Evolutionary conservation across 53 echinoderm and acorn worm genomes (phyloP), one percentile per base, ranked within the genome.

Genomic region (Crossaster papposus): DNA sequence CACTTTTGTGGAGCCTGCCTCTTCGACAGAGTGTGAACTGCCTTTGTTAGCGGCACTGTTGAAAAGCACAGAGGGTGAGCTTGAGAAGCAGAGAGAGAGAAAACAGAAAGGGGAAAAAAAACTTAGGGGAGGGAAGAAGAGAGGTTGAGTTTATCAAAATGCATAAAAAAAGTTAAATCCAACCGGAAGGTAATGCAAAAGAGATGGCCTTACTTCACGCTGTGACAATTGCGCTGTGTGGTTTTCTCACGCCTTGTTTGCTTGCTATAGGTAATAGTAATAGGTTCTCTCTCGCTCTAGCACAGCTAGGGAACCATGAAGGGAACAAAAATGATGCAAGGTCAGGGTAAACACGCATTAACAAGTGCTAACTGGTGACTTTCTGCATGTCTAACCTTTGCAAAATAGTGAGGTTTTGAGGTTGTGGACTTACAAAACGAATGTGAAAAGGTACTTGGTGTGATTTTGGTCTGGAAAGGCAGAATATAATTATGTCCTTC

Each of bases 1-100:
- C 84, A 84, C 84, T 84, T 72, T 84, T 84, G 36, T 84, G 81
- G 81, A 81, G 81, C 81, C 81, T 68, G 22, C 82, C 52, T 84
- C 52, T 28, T 26, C 52, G 71, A 12, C 34, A 71, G 52, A 84
- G 72, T 72, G 72, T 72, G 73, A 73, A 30, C 84, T 72, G 84
- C 84, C 84, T 84, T 84, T 84, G 84, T 84, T 84, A 72, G n/a
- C 24, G 20, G 51, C 23, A 50, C 72, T 72, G 72, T 52, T 37
- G 26, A 31, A 71, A 54, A 53, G 72, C n/a, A 52, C 52, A 13
- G 81, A 22, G 64, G 62, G 29, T 33, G 78, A 23, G 17, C 9
- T 20, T 24, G 54, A 64, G 34, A 14, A 23, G 22, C 24, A 82
- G 33, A 30, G 2, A 34, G 63, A 64, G 29, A 1, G 55, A 50